A percentile compares a stretch with the other conserved stretches of the same genome.
Conservation (phyloP, 1,140 invertebrate genomes). For the Nasonia vitripennis region DNA sequence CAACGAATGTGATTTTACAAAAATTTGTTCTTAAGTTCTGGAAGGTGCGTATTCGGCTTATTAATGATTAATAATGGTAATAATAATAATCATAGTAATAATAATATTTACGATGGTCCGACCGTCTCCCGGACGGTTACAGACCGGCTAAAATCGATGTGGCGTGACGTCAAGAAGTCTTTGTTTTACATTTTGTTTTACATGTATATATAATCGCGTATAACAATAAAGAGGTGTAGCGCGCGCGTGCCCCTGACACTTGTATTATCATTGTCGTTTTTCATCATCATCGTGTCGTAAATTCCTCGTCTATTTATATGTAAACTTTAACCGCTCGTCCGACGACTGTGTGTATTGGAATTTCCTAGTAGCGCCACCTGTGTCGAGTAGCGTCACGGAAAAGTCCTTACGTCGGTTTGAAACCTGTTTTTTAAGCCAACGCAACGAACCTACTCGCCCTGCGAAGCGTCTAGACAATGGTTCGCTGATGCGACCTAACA, state of each 20-base stretch:
- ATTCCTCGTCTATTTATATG: not conserved
- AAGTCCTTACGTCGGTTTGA: too few species aligned
- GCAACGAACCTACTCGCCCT: too few species aligned
- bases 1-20: conserved; percentile 38
- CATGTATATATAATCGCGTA: conserved; percentile 29
- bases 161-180: conserved; percentile 50
- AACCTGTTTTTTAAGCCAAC: too few species aligned
- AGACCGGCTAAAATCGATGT: conserved; percentile 51
- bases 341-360: not conserved
- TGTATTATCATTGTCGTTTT: conserved; percentile 33
- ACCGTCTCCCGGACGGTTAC: conserved; percentile 3
- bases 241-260: conserved; percentile 17
- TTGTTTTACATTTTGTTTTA: conserved; percentile 18
- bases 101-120: not conserved
- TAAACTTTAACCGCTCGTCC: not conserved
- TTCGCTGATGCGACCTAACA: too few species aligned
- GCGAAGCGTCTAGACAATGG: too few species aligned
- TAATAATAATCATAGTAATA: conserved; percentile 8
- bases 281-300: conserved; percentile 9
- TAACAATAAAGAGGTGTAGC: conserved; percentile 34
- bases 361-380: not conserved
- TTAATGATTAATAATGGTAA: conserved; percentile 19
- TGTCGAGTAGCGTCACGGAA: too few species aligned
- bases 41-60: conserved; percentile 17
- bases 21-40: conserved; percentile 20